Base-by-base conservation (phyloP, 2,113 vertebrate species). In the Xiphophorus hellerii region DNA sequence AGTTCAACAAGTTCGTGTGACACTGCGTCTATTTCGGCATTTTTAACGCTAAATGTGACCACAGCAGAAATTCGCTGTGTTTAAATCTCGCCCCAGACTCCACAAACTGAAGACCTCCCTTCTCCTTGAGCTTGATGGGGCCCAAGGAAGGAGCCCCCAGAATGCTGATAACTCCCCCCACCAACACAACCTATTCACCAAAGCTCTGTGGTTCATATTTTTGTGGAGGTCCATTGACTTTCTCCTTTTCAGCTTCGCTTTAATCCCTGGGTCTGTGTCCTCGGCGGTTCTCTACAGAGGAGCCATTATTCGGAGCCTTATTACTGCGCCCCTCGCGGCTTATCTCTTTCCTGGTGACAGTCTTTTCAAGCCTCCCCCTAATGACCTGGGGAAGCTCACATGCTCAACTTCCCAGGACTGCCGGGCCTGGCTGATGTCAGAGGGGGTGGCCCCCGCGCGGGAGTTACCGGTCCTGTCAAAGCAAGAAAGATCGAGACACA, bases 311-410 rank as follows among this genome's bases (percentile, higher is more conserved):
- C 89, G 67, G 69, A 87, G 88, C 90, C 94, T 93, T 94, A 94
- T 93, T 93, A 93, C 94, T 90, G 87, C 87, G 90, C 92, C 87
- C 89, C 91, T 92, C 79, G 77, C 90, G 81, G 93, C 94, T 94
- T 95, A 95, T 95, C 94, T 95, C 93, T 90, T 93, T 94, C 94
- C 93, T 92, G 93, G 94, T 94, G 94, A 94, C 94, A 95, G 93
- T 94, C 94, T 94, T 95, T 95, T 95, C 94, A 95, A 94, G 92
- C 93, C 93, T 93, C 89, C 90, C 87, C 91, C 92, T 94, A 95
- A 95, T 95, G 94, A 95, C 94, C 92, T 93, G 93, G 94, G 93
- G 93, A 94, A 93, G 87, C 92, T 94, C 92, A 93, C 94, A 94
- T 93, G 92, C 93, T 94, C 90, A 91, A 93, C 94, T 95, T 95